phyloP scores from a whole-genome alignment of 2,888 invertebrate genomes.

The Limenitis camilla region DNA sequence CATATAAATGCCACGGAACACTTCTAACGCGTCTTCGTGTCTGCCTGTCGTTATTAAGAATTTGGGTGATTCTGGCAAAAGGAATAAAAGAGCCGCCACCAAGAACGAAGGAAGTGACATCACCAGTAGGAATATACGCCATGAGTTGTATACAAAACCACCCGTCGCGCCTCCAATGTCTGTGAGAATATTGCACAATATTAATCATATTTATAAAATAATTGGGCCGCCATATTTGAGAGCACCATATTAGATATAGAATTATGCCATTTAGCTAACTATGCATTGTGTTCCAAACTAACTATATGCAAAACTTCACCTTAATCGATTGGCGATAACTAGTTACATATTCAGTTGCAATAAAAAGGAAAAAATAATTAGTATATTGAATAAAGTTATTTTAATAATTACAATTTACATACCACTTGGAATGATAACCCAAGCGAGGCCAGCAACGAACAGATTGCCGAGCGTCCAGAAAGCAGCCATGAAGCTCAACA shows the following conservation, averaged over 20 bases:
- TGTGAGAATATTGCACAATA: conserved; percentile 31
- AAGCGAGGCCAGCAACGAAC: conserved; percentile 89
- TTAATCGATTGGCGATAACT: too few species aligned
- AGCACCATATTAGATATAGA: not conserved
- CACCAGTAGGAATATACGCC: conserved; percentile 92
- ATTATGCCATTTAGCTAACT: not conserved
- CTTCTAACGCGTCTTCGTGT: conserved; percentile 85
- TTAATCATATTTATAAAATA: not conserved
- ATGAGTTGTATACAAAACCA: conserved; percentile 88
- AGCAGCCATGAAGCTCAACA: conserved; percentile 95
- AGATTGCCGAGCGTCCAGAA: conserved; percentile 96
- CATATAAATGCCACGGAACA: conserved; percentile 86
- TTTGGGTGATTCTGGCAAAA: conserved; percentile 93
- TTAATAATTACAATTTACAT: conserved; percentile 22
- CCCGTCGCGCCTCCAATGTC: conserved; percentile 80
- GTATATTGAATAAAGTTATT: not conserved
- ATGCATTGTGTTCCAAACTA: too few species aligned
- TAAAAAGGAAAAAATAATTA: too few species aligned
- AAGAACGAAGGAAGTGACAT: conserved; percentile 92
- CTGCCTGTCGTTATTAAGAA: conserved; percentile 87
- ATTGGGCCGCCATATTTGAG: not conserved
- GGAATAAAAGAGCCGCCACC: conserved; percentile 86
- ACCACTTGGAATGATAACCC: conserved; percentile 82
- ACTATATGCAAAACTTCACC: too few species aligned
- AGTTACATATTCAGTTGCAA: too few species aligned